Evolutionary conservation across 2,888 invertebrate species (phyloP), one percentile per base, ranked within the genome.

Genomic region (Cheilosia scutellata): DNA sequence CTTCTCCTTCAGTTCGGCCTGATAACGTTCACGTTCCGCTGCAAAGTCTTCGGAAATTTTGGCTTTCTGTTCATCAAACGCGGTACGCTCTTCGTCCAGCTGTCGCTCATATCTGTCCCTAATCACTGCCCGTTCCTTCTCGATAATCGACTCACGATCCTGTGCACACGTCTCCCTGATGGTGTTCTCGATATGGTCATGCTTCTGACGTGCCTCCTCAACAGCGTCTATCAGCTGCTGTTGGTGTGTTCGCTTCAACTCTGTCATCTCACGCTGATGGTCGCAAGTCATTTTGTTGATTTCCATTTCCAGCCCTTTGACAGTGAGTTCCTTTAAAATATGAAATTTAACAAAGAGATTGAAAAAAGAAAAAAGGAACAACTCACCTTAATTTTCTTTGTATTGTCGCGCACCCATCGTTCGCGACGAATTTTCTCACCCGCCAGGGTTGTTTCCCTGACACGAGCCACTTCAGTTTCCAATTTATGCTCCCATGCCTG

Each of bases 261-360:
- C 95, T 0, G 94, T 93, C 66, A 95, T 90, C 89, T 95, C 95
- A 71, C 94, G 94, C 89, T 95, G 94, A 90, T 96, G 96, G 2
- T 95, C 93, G 25, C 95, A 94, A 40, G 96, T 95, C 95, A 97
- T 96, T 88, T 95, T 95, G 29, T 96, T 94, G 3, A 97, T 93
- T 91, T 97, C 97, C 0, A 96, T 95, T 91, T 97, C 97, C n/a
- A 97, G 91, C 0, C 97, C 97, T 93, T 96, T 97, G 0, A 97
- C 96, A 4, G 97, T 97, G 89, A 97, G 93, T 90, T 97, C 97
- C 96, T 95, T 33, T 5, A 62, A 51, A 31, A 2, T 20, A 20
- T 20, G 53, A 25, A 27, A 55, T 16, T n/a, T 11, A n/a, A 62
- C 9, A 40, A 55, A 40, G 53, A 27, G 25, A 11, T 37, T 55